These are phyloP conservation scores for Ennomos fuscantarius DNA, from an alignment of 2,888 invertebrate genomes.

Conservation along the genomic window DNA sequence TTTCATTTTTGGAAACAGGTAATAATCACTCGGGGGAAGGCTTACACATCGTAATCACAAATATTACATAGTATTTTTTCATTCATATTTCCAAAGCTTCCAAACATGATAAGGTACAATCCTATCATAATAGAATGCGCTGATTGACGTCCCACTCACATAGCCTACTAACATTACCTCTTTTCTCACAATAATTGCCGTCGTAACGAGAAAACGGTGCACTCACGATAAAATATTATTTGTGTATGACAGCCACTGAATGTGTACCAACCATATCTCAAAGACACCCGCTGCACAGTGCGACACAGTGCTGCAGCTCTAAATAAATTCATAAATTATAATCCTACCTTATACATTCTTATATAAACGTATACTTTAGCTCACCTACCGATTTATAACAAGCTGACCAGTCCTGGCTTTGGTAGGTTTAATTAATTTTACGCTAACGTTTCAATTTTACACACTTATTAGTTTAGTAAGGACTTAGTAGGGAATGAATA, in stretches of 20 bases:
- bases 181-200: constrained; percentile 59
- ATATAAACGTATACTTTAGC: too few relatives aligned
- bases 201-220: constrained; percentile 60
- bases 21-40: too few relatives aligned
- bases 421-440: too few relatives aligned
- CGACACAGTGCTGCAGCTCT: constrained; percentile 13
- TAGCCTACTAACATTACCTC: constrained; percentile 34
- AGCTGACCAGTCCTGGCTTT: too few relatives aligned
- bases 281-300: constrained; percentile 59
- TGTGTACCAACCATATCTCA: constrained; percentile 74
- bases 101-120: constrained; percentile 12
- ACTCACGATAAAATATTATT: constrained; percentile 73
- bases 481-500: too few relatives aligned
- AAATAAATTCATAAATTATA: background rate
- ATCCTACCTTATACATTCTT: too few relatives aligned
- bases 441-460: too few relatives aligned
- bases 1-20: too few relatives aligned
- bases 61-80: too few relatives aligned
- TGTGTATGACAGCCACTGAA: constrained; percentile 77
- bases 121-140: constrained; percentile 38
- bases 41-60: too few relatives aligned
- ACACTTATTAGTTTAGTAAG: too few relatives aligned
- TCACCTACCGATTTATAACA: too few relatives aligned
- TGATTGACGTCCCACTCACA: constrained; percentile 47
- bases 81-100: background rate